Evolutionary conservation across 2,113 vertebrate species (phyloP), one percentile per base, ranked within the genome.

Genomic region (Nibea coibor): DNA sequence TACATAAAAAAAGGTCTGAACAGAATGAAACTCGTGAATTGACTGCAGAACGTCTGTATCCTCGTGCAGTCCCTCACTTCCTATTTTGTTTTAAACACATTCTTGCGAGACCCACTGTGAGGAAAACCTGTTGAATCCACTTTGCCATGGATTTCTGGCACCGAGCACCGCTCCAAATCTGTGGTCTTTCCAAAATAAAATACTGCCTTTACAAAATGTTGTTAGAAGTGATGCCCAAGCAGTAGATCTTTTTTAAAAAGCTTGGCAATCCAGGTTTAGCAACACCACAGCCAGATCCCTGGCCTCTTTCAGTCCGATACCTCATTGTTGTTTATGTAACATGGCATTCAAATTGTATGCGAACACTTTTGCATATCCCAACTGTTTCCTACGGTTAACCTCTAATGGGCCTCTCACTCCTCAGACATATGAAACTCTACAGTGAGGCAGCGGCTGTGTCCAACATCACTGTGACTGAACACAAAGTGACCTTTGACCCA

Each of bases 401-500:
- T 66, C 5, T 39, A 26, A 22, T 39, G 2, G 1, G 12, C 35
- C 0, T 82, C 10, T 56, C n/a, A 1, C 42, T 62, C 39, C 48
- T 53, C 87, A 96, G 95, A 69, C 91, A 94, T 39, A 92, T 92
- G 88, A 94, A 92, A 48, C 66, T 91, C 24, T 94, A 93, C 91
- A 86, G 84, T 0, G 92, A 93, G 26, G 93, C 89, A 0, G 95
- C 89, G 0, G 89, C 89, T 5, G 51, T 84, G 17, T 79, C 90
- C 47, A 96, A 96, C 86, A 24, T 93, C 71, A 90, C 92, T 0
- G 22, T 94, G 12, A 83, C 62, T 1, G 51, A 91, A 8, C 91
- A 91, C 1, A 61, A 93, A 0, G 89, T 91, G 73, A 94, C 75
- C 67, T 94, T 97, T 20, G 93, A 92, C 51, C 90, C 89, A 0